These are phyloP conservation scores for Drosophila cyrtoloma DNA, from an alignment of 2,888 invertebrate species.

Conservation along the genomic window DNA sequence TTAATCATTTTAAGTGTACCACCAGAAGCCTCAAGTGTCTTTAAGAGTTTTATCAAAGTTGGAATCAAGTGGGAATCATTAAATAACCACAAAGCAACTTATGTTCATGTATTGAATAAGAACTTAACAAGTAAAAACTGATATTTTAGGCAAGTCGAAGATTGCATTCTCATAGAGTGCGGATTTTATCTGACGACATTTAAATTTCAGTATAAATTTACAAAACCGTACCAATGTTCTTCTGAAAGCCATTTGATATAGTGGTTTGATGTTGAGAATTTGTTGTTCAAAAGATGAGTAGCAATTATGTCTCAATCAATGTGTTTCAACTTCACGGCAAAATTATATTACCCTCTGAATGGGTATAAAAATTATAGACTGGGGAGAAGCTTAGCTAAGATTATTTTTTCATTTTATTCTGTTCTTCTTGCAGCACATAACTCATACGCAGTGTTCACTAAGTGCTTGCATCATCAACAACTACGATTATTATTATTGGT, in stretches of 20 bases:
- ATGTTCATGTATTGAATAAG: not conserved
- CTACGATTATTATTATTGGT: slow-evolving; percentile 1
- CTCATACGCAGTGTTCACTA: not conserved
- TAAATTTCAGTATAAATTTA: not conserved
- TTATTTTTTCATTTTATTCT: not conserved
- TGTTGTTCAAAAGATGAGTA: not conserved
- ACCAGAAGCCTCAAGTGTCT: not conserved
- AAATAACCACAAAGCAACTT: not conserved
- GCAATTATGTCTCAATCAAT: too few relatives aligned
- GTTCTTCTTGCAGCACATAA: not conserved
- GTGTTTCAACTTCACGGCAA: too few relatives aligned
- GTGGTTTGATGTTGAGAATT: not conserved
- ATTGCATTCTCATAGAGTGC: not conserved
- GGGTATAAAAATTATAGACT: not conserved
- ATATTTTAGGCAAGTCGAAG: not conserved
- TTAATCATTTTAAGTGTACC: not conserved
- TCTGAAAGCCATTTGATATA: not conserved
- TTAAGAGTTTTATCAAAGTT: not conserved
- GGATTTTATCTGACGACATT: not conserved
- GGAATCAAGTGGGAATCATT: not conserved
- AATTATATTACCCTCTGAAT: too few relatives aligned
- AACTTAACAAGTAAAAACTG: not conserved
- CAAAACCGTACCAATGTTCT: not conserved
- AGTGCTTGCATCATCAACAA: not conserved
- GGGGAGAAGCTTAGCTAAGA: not conserved